Evolutionary conservation across 2,888 invertebrate species (phyloP).

Genomic region (Meganola albula): DNA sequence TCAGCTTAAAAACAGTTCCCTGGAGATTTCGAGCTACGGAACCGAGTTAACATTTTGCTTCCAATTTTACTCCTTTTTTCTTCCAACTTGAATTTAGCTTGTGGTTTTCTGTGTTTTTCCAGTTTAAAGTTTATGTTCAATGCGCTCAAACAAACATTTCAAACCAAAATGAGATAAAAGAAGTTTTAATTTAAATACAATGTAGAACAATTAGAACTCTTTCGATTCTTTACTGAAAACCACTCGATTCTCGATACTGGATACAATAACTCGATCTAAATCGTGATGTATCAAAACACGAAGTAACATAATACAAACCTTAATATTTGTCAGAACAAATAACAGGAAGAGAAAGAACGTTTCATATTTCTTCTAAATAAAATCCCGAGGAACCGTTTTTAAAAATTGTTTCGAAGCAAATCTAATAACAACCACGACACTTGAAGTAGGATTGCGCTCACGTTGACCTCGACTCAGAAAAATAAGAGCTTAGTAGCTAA

Average conservation of each 20-base stretch:
- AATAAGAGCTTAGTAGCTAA: constrained; percentile 47
- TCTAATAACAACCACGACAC: constrained; percentile 44
- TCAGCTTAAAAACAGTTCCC: constrained; percentile 69
- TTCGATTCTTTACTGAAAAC: too few relatives aligned
- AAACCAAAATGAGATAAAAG: constrained; percentile 18
- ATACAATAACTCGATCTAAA: too few relatives aligned
- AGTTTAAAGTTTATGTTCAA: constrained; percentile 43
- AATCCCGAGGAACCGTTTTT: constrained; percentile 26
- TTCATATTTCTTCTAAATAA: constrained; percentile 30
- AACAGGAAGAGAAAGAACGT: constrained; percentile 17
- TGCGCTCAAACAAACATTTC: constrained; percentile 28
- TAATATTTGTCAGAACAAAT: constrained; percentile 11
- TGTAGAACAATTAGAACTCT: constrained; percentile 10
- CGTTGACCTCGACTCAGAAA: constrained; percentile 39
- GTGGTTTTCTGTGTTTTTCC: constrained; percentile 47
- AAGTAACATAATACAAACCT: constrained; percentile 11
- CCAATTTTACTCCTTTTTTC: constrained; percentile 51
- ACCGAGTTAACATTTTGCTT: constrained; percentile 62
- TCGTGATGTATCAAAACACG: too few relatives aligned
- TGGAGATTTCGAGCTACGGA: constrained; percentile 56
- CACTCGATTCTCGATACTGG: too few relatives aligned
- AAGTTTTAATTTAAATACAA: constrained; percentile 16
- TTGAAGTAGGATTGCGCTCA: constrained; percentile 41
- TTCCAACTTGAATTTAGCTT: constrained; percentile 52
- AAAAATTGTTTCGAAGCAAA: constrained; percentile 37